Percentiles rank a stretch among this genome's conserved stretches.
Evolutionary conservation across 2,888 invertebrate genomes (phyloP).

Genomic region (Nomada goodeniana): DNA sequence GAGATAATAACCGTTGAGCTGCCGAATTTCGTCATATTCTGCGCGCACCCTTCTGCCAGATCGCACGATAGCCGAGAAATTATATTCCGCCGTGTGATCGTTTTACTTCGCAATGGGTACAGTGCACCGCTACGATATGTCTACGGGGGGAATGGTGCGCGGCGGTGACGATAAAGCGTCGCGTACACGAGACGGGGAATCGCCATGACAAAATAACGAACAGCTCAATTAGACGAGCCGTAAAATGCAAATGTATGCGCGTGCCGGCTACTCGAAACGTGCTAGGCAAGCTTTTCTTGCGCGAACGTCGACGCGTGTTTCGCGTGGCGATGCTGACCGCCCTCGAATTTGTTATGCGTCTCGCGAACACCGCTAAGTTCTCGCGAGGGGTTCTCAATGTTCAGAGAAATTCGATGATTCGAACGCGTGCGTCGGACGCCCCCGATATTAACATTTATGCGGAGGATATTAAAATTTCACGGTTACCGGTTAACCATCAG

Average conservation of each 20-base stretch:
- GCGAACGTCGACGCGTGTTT: slow-evolving; percentile 27
- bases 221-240: slow-evolving; percentile 77
- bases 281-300: slow-evolving; percentile 61
- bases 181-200: slow-evolving; percentile 52
- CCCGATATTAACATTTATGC: slow-evolving; percentile 11
- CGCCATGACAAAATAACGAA: slow-evolving; percentile 73
- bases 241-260: slow-evolving; percentile 77
- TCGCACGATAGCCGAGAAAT: too few relatives aligned
- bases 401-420: neutral
- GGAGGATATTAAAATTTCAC: slow-evolving; percentile 59
- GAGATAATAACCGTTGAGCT: slow-evolving; percentile 1
- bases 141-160: slow-evolving; percentile 55
- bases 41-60: neutral
- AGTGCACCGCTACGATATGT: slow-evolving; percentile 35
- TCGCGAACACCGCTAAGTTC: slow-evolving; percentile 21
- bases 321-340: slow-evolving; percentile 39
- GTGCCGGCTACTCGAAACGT: slow-evolving; percentile 66
- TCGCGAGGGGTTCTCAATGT: slow-evolving; percentile 1
- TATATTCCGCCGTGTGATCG: neutral
- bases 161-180: slow-evolving; percentile 65
- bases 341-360: slow-evolving; percentile 41
- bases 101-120: slow-evolving; percentile 7
- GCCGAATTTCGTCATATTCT: slow-evolving; percentile 24
- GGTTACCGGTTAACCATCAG: slow-evolving; percentile 27
- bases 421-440: neutral